phyloP scores from a whole-genome alignment of 2,113 vertebrate species.

The Pluvianellus socialis region DNA sequence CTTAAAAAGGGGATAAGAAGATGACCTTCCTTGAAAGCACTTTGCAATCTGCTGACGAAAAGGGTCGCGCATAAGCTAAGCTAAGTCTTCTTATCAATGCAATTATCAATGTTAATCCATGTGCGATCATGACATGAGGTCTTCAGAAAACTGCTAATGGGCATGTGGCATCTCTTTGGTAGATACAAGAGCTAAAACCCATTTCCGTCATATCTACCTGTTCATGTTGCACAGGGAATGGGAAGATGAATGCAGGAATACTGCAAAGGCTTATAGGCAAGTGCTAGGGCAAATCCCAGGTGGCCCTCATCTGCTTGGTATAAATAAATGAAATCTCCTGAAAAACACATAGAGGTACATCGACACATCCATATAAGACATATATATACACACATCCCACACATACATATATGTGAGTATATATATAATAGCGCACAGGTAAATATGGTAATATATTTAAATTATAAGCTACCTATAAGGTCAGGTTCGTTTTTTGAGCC shows the following conservation, averaged over 20 bases:
- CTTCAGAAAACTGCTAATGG: neutral
- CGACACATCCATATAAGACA: no score
- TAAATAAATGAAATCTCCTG: neutral
- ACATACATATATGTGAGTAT: no score
- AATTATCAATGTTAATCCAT: neutral
- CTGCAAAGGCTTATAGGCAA: neutral
- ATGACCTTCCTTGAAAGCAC: neutral
- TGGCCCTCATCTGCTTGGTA: neutral
- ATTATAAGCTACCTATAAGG: neutral
- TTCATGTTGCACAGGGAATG: neutral
- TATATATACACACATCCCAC: accelerated
- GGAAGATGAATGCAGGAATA: neutral
- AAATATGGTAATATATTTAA: neutral
- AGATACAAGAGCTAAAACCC: neutral
- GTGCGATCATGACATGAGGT: neutral
- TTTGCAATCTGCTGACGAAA: neutral
- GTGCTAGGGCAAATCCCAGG: neutral
- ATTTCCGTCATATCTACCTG: neutral
- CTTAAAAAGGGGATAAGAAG: neutral
- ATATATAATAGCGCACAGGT: neutral
- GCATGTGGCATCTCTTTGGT: neutral
- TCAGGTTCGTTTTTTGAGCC: neutral
- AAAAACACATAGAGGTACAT: neutral
- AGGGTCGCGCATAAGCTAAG: neutral
- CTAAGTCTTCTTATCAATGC: neutral